A percentile compares a stretch with the other conserved stretches of the same genome.
Conservation (phyloP, 2,113 vertebrate genomes). For the Oryzias melastigma region DNA sequence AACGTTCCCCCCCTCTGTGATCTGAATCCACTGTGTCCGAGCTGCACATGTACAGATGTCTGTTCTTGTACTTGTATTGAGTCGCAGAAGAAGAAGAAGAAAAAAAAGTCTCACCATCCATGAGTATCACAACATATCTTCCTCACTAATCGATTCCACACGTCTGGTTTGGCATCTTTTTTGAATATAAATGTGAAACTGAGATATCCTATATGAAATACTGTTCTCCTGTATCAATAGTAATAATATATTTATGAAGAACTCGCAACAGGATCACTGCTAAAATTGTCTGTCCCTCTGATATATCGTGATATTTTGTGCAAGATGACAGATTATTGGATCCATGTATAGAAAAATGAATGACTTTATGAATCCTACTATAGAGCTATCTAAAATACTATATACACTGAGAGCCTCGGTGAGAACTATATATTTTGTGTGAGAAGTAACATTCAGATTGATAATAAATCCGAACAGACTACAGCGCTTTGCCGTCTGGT, state of each 20-base stretch:
- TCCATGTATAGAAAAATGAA: constrained; percentile 56
- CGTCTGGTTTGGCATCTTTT: constrained; percentile 38
- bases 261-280: constrained; percentile 45
- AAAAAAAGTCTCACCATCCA: constrained; percentile 17
- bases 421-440: constrained; percentile 77
- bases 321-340: constrained; percentile 54
- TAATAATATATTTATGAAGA: constrained; percentile 49
- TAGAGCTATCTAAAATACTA: constrained; percentile 55
- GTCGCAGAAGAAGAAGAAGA: constrained; percentile 1
- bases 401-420: constrained; percentile 55
- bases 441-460: constrained; percentile 64
- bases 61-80: constrained; percentile 43
- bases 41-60: constrained; percentile 53
- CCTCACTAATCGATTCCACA: constrained; percentile 16
- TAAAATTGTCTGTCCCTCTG: constrained; percentile 45
- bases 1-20: constrained; percentile 50
- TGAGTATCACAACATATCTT: constrained; percentile 49
- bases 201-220: constrained; percentile 34
- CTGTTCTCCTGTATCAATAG: constrained; percentile 40
- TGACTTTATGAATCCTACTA: constrained; percentile 52
- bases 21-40: constrained; percentile 35
- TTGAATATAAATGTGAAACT: constrained; percentile 55
- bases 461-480: constrained; percentile 69
- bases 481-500: constrained; percentile 30
- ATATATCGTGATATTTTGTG: constrained; percentile 71